Base-by-base conservation (phyloP, 2,888 invertebrate genomes). In the Aphidoletes aphidimyza region DNA sequence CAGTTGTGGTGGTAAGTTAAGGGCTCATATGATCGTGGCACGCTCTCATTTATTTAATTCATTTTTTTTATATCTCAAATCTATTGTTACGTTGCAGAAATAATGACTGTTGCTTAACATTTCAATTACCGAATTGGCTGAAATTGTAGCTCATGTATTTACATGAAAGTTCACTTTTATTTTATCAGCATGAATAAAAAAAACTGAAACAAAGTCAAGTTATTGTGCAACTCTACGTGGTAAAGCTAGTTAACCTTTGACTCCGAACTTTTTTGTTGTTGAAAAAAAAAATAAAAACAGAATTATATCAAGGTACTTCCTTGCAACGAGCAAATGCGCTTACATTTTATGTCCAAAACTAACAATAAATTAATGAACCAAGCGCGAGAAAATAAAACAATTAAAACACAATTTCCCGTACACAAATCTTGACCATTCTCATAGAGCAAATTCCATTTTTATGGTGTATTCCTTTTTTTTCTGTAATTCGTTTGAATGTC, bases 191-290 rank as follows among this genome's bases (percentile, higher is more conserved):
- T 14, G 30, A 11, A 69, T 11, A 26, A 54, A 22, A 17, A n/a
- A n/a, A n/a, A n/a, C n/a, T n/a, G 30, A 30, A 30, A 69, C 30
- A 30, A 69, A 69, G 34, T 69, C 69, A 69, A 19, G 69, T 69
- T 69, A 1, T n/a, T 69, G 69, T 22, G 26, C 30, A 69, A 22
- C 30, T 30, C 30, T 1, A 30, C 11, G 14, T 9, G 26, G n/a
- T n/a, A n/a, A n/a, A n/a, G n/a, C n/a, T n/a, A n/a, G n/a, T 69
- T 69, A 69, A 69, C 69, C 69, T 69, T 69, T 69, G 69, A 69
- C 69, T 69, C 2, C 26, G 34, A 30, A 69, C 69, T 47, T 47
- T 6, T 22, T 54, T 22, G 39, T n/a, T n/a, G n/a, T n/a, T n/a
- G n/a, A n/a, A n/a, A n/a, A n/a, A n/a, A n/a, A n/a, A n/a, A n/a